Percentiles rank a stretch among this genome's conserved stretches.
Evolutionary conservation across 2,888 invertebrate species (phyloP).

Genomic region (Mimas tiliae): DNA sequence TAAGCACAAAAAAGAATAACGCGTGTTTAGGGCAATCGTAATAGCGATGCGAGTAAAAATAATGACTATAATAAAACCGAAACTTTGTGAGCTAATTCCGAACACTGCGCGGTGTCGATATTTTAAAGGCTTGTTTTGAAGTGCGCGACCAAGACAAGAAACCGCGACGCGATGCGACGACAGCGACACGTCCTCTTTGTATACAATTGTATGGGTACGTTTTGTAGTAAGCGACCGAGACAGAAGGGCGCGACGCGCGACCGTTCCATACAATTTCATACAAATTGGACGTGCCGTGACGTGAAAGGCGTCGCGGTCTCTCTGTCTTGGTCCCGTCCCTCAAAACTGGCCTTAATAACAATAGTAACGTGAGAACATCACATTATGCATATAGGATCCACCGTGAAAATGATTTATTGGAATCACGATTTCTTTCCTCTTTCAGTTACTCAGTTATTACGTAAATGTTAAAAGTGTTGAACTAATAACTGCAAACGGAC

Average conservation of each 20-base stretch:
- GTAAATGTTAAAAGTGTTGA: slow-evolving; percentile 39
- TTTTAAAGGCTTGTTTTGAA: not conserved
- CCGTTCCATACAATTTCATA: no score
- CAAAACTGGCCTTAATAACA: not conserved
- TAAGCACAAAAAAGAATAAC: not conserved
- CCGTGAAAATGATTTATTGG: slow-evolving; percentile 31
- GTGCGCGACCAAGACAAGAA: no score
- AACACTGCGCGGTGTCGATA: not conserved
- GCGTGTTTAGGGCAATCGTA: slow-evolving; percentile 18
- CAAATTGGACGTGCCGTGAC: no score
- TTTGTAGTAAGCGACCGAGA: no score
- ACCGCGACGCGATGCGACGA: no score
- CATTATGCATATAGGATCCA: slow-evolving; percentile 36
- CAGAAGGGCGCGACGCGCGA: no score
- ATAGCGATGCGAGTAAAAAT: not conserved
- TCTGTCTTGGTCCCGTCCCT: no score
- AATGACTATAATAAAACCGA: not conserved
- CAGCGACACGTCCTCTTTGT: no score
- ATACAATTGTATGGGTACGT: no score
- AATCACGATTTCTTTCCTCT: slow-evolving; percentile 56
- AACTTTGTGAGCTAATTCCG: not conserved
- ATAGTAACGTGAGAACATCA: slow-evolving; percentile 32
- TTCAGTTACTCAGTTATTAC: slow-evolving; percentile 43
- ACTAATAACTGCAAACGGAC: slow-evolving; percentile 44
- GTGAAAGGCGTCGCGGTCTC: no score